Evolutionary conservation across 1,140 invertebrate genomes (phyloP).

Genomic region (Daktulosphaira vitifoliae): DNA sequence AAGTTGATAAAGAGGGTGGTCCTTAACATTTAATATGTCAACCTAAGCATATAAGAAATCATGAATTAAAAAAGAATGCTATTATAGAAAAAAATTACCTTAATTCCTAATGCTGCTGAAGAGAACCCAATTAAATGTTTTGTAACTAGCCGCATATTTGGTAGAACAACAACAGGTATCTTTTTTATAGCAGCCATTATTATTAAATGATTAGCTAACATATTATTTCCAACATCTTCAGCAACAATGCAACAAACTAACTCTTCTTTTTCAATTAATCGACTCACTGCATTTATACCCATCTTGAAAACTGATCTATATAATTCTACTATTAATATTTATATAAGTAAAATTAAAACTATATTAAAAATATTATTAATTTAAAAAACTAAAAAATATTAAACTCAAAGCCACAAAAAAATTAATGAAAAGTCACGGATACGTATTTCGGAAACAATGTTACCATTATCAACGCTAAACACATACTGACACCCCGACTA

Average conservation of each 20-base stretch:
- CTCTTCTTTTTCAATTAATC: constrained; percentile 23
- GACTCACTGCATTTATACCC: constrained; percentile 24
- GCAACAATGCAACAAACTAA: constrained; percentile 20
- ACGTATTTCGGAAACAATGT: no score
- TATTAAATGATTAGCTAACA: constrained; percentile 19
- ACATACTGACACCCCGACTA: no score
- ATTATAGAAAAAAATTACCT: not conserved
- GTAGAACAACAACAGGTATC: constrained; percentile 10
- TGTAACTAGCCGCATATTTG: constrained; percentile 2
- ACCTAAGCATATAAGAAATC: not conserved
- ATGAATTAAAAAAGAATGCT: not conserved
- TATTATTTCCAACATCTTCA: constrained; percentile 15
- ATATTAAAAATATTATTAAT: no score
- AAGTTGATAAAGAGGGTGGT: not conserved
- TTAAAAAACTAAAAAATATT: no score
- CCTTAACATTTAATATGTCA: not conserved
- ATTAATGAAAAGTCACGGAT: no score
- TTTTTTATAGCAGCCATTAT: constrained; percentile 2
- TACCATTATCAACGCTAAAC: no score
- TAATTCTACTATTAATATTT: no score
- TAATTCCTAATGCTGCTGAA: constrained; percentile 7
- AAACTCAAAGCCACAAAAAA: no score
- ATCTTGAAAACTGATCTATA: constrained; percentile 13
- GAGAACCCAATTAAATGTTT: constrained; percentile 16
- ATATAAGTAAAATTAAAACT: no score